Evolutionary conservation across 2,888 invertebrate species (phyloP), one percentile per base, ranked within the genome.

Genomic region (Coremacera marginata): DNA sequence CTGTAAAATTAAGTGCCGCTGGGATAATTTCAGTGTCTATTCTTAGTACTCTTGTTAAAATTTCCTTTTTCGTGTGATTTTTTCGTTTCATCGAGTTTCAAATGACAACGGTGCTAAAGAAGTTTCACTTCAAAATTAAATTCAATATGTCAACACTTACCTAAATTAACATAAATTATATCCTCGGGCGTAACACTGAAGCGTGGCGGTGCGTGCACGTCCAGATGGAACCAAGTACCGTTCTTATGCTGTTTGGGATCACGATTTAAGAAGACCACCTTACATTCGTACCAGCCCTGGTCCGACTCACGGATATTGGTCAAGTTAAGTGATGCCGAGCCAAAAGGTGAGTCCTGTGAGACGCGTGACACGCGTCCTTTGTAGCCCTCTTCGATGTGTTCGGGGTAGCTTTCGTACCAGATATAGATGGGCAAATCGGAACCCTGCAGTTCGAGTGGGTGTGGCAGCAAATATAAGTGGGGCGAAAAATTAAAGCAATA

Each of bases 201-300:
- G 90, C 96, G 94, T 86, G 98, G 98, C 89, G 97, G 96, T 89
- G 97, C 97, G 92, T 98, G 97, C 89, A 98, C 98, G 91, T 97
- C 97, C 90, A 98, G 93, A 91, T 98, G 97, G 91, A 98, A 97
- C 98, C 98, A 98, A 87, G 98, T 97, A 89, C 98, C 98, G 91
- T 96, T 96, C 91, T 96, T 96, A 92, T 95, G 94, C 90, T 94
- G 94, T 90, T 96, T 96, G 84, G 96, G 96, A 86, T 95, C 95
- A 86, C 97, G 95, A 91, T 97, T 97, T 91, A 98, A 94, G 92
- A 97, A 98, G 90, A 96, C 96, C 91, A 98, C 96, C 91, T 93
- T 94, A 91, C 96, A 97, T 92, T 96, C 95, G 92, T 96, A 98
- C 98, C 98, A 98, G 89, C 98, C 98, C 89, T 96, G 95, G 91